A percentile compares a stretch with the other conserved stretches of the same genome.
These are phyloP conservation scores for Syrphus vitripennis DNA, from an alignment of 2,888 invertebrate genomes.

Conservation along the genomic window DNA sequence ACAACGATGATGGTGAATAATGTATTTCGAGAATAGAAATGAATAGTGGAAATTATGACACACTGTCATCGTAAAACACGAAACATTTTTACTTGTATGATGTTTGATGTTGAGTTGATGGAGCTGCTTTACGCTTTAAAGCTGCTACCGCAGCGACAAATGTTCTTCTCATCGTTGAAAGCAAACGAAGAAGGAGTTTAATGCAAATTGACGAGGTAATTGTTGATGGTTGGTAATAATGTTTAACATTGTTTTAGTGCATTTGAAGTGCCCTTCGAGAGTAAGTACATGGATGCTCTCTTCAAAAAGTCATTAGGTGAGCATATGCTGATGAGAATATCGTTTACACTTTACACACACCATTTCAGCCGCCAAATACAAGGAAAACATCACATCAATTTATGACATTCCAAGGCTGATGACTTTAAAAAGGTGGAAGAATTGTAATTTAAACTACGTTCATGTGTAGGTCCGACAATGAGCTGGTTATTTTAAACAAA, in stretches of 20 bases:
- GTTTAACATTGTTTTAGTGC: constrained; percentile 60
- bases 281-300: constrained; percentile 6
- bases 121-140: neutral
- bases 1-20: constrained; percentile 68
- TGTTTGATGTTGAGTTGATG: neutral
- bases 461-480: too few species aligned
- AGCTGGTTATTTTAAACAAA: neutral
- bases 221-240: constrained; percentile 58
- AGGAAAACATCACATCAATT: neutral
- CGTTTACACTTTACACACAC: neutral
- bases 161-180: constrained; percentile 10
- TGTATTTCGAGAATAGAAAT: constrained; percentile 68
- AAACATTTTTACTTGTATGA: constrained; percentile 46
- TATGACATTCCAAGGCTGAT: constrained; percentile 19
- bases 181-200: constrained; percentile 10
- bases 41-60: constrained; percentile 68
- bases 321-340: neutral
- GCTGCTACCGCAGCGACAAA: neutral
- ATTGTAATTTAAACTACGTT: neutral
- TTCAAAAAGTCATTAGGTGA: constrained; percentile 27
- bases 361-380: neutral
- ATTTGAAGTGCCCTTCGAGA: constrained; percentile 9
- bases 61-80: constrained; percentile 70
- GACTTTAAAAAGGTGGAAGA: neutral
- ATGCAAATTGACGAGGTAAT: constrained; percentile 69